Evolutionary conservation across 2,888 invertebrate species (phyloP).

Genomic region (Pandemis cinnamomeana): DNA sequence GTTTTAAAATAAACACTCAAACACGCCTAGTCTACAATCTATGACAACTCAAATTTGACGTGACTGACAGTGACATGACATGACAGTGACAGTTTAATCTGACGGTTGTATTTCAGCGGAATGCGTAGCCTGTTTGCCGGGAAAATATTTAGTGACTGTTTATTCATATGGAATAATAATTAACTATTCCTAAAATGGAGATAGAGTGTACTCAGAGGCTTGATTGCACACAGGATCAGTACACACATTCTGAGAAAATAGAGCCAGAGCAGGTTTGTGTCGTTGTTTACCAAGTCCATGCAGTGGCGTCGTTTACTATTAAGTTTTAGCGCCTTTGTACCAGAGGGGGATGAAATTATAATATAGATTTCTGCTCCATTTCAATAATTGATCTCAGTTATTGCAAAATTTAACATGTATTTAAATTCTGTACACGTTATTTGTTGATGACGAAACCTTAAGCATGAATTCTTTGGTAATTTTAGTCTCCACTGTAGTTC

Average conservation of each 20-base stretch:
- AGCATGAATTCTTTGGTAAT: too few relatives aligned
- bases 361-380: too few relatives aligned
- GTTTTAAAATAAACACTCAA: background rate
- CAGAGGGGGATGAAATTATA: background rate
- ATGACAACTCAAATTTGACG: background rate
- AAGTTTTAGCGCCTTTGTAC: background rate
- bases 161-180: constrained; percentile 22
- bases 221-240: constrained; percentile 69
- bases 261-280: constrained; percentile 67
- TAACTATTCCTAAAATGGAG: constrained; percentile 41
- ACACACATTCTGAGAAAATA: constrained; percentile 54
- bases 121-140: constrained; percentile 32
- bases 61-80: too few relatives aligned
- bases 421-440: too few relatives aligned
- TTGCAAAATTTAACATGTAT: too few relatives aligned
- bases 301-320: constrained; percentile 18
- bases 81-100: constrained; percentile 7
- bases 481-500: too few relatives aligned
- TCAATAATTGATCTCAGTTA: too few relatives aligned
- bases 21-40: background rate
- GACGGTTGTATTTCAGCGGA: constrained; percentile 11
- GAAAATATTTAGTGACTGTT: constrained; percentile 17
- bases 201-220: constrained; percentile 77
- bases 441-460: too few relatives aligned
- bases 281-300: constrained; percentile 36